Evolutionary conservation across 2,888 invertebrate species (phyloP), one percentile per base, ranked within the genome.

Genomic region (Eristalinus sepulchralis): DNA sequence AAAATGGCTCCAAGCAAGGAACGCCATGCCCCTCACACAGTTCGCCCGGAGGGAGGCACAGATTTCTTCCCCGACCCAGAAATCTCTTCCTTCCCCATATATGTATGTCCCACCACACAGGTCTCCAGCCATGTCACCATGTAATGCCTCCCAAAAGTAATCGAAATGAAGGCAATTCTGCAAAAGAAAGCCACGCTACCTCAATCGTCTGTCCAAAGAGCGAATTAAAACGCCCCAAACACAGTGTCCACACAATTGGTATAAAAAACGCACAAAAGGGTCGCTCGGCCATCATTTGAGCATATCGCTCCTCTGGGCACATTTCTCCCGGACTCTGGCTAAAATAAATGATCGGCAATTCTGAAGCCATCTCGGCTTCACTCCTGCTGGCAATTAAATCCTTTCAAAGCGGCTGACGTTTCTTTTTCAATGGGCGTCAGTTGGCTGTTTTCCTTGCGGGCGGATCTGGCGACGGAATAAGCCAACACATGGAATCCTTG

Each of bases 321-420:
- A 60, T 60, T 79, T 79, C 13, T 3, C 11, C 57, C 8, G 57
- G 13, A 57, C 57, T 1, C 24, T 13, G 59, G 11, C 39, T 47
- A 27, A 36, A 59, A 67, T 17, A 75, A 67, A 76, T 39, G 76
- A 17, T 47, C 47, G 47, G 60, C 33, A 57, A 60, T 47, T 53
- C 34, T 8, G 39, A 60, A 33, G 57, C 31, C 53, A 13, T n/a
- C n/a, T n/a, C 20, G 39, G 36, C 59, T 13, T 36, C n/a, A n/a
- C 13, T 59, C 36, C 66, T 62, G 34, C 36, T 64, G 77, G 83
- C 79, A 75, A 75, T 83, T 79, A 83, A 83, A 60, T 60, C 75
- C 39, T 70, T 79, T 70, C 34, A 75, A n/a, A 79, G 79, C 67
- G 80, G 83, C 47, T 75, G 73, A 71, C 68, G 66, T 70, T 64